These are phyloP conservation scores for Anthopleura xanthogrammica DNA, from an alignment of 92 coral and sea anemone species.

Conservation along the genomic window DNA sequence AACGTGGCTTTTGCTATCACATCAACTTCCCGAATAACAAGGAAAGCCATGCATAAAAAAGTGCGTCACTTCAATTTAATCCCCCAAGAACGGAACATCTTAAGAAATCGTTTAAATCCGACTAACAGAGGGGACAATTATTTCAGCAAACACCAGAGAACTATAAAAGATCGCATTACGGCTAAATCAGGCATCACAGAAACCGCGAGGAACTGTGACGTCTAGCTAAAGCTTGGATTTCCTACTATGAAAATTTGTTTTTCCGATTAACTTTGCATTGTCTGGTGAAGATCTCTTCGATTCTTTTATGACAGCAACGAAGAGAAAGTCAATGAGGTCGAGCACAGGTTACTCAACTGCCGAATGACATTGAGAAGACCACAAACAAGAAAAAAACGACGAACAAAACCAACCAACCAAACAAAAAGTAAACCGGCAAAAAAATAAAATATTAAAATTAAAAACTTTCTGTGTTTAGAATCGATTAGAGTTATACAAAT, in stretches of 20 bases:
- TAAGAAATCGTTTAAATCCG: neutral
- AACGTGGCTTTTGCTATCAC: too few relatives aligned
- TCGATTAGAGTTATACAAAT: too few relatives aligned
- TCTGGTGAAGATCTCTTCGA: neutral
- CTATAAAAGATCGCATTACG: neutral
- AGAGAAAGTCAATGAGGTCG: neutral
- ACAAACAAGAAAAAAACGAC: too few relatives aligned
- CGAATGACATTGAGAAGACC: too few relatives aligned
- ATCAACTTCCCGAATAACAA: neutral
- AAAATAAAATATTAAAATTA: too few relatives aligned
- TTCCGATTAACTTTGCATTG: neutral
- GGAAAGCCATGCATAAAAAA: neutral
- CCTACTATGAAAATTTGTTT: neutral
- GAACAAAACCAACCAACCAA: too few relatives aligned
- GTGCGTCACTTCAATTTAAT: neutral
- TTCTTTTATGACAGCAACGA: neutral
- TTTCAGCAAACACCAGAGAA: neutral
- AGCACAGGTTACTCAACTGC: too few relatives aligned
- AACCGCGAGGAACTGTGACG: neutral
- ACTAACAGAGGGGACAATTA: neutral
- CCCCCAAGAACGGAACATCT: neutral
- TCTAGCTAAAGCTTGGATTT: neutral
- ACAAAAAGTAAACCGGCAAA: too few relatives aligned
- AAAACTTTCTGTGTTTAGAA: too few relatives aligned
- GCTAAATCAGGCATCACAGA: neutral